These are phyloP conservation scores for Chaitophorus viminalis DNA, from an alignment of 2,888 invertebrate species.

Conservation along the genomic window DNA sequence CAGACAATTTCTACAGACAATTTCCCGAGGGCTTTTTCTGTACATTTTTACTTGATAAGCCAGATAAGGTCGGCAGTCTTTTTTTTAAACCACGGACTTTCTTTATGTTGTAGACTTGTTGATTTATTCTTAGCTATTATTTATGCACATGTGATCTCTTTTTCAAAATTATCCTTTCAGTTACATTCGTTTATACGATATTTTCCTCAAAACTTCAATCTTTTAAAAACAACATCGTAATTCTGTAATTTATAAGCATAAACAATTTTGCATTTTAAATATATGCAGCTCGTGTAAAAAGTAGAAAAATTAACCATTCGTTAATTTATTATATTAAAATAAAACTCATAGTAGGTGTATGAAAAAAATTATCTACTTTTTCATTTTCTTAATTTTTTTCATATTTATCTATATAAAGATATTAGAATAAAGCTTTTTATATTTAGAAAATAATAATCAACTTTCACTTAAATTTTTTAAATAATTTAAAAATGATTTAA, in stretches of 20 bases:
- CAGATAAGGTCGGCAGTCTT: constrained; percentile 23
- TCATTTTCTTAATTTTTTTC: too few relatives aligned
- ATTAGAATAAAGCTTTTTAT: too few relatives aligned
- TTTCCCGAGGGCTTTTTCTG: constrained; percentile 46
- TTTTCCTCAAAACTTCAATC: background rate
- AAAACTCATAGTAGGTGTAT: too few relatives aligned
- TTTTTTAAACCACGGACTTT: constrained; percentile 24
- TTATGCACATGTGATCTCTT: constrained; percentile 14
- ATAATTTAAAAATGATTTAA: too few relatives aligned
- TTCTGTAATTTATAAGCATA: background rate
- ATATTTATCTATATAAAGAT: too few relatives aligned
- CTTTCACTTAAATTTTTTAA: too few relatives aligned
- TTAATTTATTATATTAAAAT: too few relatives aligned
- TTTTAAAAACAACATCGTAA: background rate
- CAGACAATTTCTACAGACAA: constrained; percentile 10
- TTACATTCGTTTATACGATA: background rate
- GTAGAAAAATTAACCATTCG: background rate
- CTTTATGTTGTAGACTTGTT: constrained; percentile 42
- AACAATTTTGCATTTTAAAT: background rate
- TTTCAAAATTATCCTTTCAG: background rate
- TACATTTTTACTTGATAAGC: constrained; percentile 36
- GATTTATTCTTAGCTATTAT: constrained; percentile 42
- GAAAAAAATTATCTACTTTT: too few relatives aligned
- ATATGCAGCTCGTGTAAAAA: background rate
- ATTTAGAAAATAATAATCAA: too few relatives aligned